Evolutionary conservation across 2,888 invertebrate species (phyloP), one percentile per base, ranked within the genome.

Genomic region (Caradrina kadenii): DNA sequence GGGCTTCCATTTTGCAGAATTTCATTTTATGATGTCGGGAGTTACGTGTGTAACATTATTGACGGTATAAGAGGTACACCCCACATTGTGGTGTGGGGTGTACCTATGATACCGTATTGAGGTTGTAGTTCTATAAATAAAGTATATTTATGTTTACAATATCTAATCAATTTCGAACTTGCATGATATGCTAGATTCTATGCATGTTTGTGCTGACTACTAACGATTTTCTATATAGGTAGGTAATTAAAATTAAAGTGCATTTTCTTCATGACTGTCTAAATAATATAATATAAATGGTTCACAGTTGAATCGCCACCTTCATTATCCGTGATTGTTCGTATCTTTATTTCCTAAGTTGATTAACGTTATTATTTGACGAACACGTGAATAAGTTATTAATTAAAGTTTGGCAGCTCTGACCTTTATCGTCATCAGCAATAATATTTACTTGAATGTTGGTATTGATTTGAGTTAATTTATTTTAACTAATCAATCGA

Each of bases 311-410:
- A 61, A 63, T 56, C 70, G 66, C 6, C 15, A 22, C 15, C 56
- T 73, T 52, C 52, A 52, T 65, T 67, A 76, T 15, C 49, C 56
- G 49, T 80, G 21, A 76, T 72, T 59, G 52, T 45, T 17, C 45
- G 45, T 15, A 55, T 50, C 0, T 56, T 63, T 63, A 55, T 63
- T 76, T 68, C 59, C 49, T 17, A 35, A 26, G 31, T 74, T 73
- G 75, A 81, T 81, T 70, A 75, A 73, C 10, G 19, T 56, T 69
- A 63, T 73, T 71, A 68, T 77, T 64, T 31, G 35, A 50, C 1
- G 21, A 50, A 1, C 66, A 64, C 48, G 50, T 58, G 53, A 49
- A 65, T 55, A 58, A 49, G 55, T 55, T 64, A 80, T 80, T 72
- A 63, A 78, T 81, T 59, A 58, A 55, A 54, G 0, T 48, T 69